phyloP scores from a whole-genome alignment of 2,113 vertebrate genomes.

The Anser brachyrhynchus region DNA sequence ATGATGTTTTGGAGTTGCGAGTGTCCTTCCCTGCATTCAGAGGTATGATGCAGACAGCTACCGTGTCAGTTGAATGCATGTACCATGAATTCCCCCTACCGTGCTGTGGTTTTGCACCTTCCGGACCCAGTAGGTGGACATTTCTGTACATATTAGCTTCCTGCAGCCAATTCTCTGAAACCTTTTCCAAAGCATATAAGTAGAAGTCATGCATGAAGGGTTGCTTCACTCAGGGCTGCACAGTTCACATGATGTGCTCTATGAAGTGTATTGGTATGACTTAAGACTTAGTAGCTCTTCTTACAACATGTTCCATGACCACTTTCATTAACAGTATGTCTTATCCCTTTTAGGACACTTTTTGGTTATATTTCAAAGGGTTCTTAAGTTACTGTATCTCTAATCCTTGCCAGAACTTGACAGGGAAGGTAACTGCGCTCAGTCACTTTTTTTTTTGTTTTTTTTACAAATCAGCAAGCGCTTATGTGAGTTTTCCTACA shows the following conservation, averaged over 20 bases:
- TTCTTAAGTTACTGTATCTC: not conserved
- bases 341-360: not conserved
- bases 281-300: not conserved
- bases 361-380: not conserved
- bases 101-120: not conserved
- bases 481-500: not conserved
- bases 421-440: not conserved
- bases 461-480: not conserved
- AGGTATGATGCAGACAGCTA: not conserved
- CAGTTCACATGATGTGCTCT: not conserved
- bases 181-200: not conserved
- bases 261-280: not conserved
- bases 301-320: not conserved
- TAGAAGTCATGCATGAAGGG: accelerated
- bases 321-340: not conserved
- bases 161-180: not conserved
- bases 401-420: constrained; percentile 1
- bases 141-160: not conserved
- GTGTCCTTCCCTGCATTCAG: not conserved
- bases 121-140: not conserved
- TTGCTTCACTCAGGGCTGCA: not conserved
- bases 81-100: not conserved
- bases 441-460: not conserved
- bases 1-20: not conserved
- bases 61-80: not conserved